phyloP scores from a whole-genome alignment of 2,113 vertebrate species.

The Speoplatyrhinus poulsoni region DNA sequence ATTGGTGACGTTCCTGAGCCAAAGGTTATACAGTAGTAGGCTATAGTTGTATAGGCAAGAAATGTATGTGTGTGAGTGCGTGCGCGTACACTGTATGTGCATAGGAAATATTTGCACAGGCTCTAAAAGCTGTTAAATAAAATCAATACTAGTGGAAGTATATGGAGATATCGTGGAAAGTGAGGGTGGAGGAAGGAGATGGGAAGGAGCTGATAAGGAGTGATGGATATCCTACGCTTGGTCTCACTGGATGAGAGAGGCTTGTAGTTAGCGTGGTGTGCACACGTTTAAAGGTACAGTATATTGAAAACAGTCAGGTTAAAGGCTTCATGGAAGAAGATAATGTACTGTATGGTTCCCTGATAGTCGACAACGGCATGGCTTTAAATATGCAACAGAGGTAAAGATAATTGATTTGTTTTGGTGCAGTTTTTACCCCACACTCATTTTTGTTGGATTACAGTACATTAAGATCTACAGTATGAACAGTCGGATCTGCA shows the following conservation, averaged over 20 bases:
- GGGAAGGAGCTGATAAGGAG: not conserved
- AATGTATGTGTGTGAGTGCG: conserved; percentile 13
- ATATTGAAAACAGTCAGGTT: no score
- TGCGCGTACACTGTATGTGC: conserved; percentile 26
- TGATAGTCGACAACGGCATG: no score
- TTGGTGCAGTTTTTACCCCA: not conserved
- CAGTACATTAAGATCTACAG: not conserved
- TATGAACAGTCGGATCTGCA: not conserved
- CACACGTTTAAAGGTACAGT: no score
- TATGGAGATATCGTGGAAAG: not conserved
- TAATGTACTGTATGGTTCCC: no score
- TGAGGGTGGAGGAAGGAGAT: not conserved
- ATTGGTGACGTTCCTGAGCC: conserved; percentile 34
- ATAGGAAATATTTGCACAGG: not conserved
- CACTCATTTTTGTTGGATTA: not conserved
- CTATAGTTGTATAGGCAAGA: conserved; percentile 6
- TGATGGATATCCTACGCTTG: no score
- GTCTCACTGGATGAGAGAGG: no score
- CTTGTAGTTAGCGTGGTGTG: no score
- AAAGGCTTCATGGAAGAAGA: no score
- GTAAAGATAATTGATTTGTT: no score
- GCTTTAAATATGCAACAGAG: no score
- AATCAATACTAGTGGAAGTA: conserved; percentile 1
- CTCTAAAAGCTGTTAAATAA: conserved; percentile 7
- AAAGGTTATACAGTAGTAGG: conserved; percentile 27